Percentiles rank a stretch among this genome's conserved stretches.
Evolutionary conservation across 2,888 invertebrate genomes (phyloP).

Genomic region (Eilema griseolum): DNA sequence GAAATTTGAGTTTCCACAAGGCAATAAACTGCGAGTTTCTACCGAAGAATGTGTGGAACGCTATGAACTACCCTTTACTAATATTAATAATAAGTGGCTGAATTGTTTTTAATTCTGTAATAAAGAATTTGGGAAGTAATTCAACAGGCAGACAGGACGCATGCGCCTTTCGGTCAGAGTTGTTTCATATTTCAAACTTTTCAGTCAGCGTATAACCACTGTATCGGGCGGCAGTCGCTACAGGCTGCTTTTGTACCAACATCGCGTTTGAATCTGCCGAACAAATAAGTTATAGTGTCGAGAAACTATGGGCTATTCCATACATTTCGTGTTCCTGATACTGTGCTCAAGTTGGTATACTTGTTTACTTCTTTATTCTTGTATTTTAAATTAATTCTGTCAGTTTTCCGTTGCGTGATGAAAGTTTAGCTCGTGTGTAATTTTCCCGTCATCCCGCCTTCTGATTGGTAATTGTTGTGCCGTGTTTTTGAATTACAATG

Average conservation of each 20-base stretch:
- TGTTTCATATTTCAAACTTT: conserved; percentile 55
- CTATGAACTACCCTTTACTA: conserved; percentile 24
- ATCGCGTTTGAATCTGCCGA: conserved; percentile 38
- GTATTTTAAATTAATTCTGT: conserved; percentile 44
- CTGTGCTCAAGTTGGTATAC: conserved; percentile 76
- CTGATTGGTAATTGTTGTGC: conserved; percentile 57
- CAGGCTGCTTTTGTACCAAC: conserved; percentile 17
- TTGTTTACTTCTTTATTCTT: conserved; percentile 50
- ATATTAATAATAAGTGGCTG: conserved; percentile 28
- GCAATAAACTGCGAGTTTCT: conserved; percentile 18
- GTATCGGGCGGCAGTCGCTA: conserved; percentile 49
- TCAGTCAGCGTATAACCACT: conserved; percentile 57
- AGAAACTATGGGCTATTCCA: conserved; percentile 70
- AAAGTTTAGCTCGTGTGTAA: conserved; percentile 67
- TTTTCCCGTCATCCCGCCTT: conserved; percentile 67
- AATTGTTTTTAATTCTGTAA: conserved; percentile 41
- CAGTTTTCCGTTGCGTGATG: conserved; percentile 64
- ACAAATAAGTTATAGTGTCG: conserved; percentile 42
- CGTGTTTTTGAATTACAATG: conserved; percentile 49
- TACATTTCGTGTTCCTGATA: conserved; percentile 71
- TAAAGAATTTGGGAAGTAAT: conserved; percentile 52
- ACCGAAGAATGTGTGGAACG: conserved; percentile 11
- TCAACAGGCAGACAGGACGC: conserved; percentile 65
- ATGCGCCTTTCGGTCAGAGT: conserved; percentile 57
- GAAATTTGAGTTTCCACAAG: background rate